A percentile compares a stretch with the other conserved stretches of the same genome.
Conservation (phyloP, 64 coral and sea anemone species). For the Hydrozoanthus tunicans region DNA sequence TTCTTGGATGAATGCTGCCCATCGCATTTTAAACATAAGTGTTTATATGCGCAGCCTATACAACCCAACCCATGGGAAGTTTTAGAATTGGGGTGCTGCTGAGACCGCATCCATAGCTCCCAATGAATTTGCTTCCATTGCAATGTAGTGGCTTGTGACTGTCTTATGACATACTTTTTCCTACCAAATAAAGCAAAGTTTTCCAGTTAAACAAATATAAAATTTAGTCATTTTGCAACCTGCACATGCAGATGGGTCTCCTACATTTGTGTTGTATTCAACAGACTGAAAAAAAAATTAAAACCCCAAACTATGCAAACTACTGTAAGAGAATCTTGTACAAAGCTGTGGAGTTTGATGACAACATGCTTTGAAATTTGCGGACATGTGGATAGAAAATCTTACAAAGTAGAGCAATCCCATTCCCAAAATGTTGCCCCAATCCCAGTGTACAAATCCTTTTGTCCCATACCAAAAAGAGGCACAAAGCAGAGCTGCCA, state of each 20-base stretch:
- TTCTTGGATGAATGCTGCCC: background rate
- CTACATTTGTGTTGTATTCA: too few relatives aligned
- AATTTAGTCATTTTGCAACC: background rate
- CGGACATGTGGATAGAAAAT: too few relatives aligned
- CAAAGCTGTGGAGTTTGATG: too few relatives aligned
- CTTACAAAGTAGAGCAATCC: too few relatives aligned
- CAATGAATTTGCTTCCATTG: slow-evolving; percentile 12
- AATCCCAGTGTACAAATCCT: background rate
- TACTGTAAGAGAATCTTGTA: too few relatives aligned
- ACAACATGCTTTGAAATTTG: too few relatives aligned
- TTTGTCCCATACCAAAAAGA: background rate
- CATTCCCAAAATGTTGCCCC: too few relatives aligned
- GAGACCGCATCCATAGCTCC: background rate
- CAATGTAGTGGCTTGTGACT: background rate
- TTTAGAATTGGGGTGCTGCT: too few relatives aligned
- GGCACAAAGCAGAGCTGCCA: background rate
- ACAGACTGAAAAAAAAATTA: too few relatives aligned
- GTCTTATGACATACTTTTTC: background rate
- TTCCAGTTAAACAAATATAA: background rate
- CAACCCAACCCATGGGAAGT: too few relatives aligned
- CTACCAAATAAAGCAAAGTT: background rate
- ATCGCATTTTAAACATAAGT: background rate
- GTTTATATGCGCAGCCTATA: background rate
- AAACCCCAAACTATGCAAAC: too few relatives aligned
- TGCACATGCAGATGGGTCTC: too few relatives aligned